These are phyloP conservation scores for Neodiprion virginianus DNA, from an alignment of 1,140 invertebrate species.

Conservation along the genomic window DNA sequence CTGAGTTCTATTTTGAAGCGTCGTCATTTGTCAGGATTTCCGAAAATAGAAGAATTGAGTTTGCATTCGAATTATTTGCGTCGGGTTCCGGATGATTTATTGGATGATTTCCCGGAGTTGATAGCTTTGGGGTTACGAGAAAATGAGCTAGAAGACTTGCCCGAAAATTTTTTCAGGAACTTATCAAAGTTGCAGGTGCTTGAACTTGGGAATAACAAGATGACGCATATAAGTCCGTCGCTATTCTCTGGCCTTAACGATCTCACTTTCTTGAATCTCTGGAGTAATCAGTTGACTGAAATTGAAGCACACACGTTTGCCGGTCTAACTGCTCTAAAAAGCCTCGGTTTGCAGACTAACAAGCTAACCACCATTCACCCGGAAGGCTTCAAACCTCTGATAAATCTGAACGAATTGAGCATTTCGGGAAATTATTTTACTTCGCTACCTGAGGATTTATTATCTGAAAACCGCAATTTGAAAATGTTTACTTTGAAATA, in stretches of 20 bases:
- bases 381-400: slow-evolving; percentile 66
- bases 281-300: slow-evolving; percentile 68
- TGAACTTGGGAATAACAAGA: slow-evolving; percentile 68
- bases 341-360: slow-evolving; percentile 69
- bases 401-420: slow-evolving; percentile 66
- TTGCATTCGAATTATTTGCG: slow-evolving; percentile 61
- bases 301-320: slow-evolving; percentile 66
- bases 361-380: slow-evolving; percentile 64
- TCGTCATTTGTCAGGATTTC: slow-evolving; percentile 62
- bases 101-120: slow-evolving; percentile 65
- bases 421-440: slow-evolving; percentile 68
- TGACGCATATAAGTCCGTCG: slow-evolving; percentile 64
- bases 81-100: slow-evolving; percentile 65
- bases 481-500: slow-evolving; percentile 58
- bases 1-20: slow-evolving; percentile 58
- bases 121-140: slow-evolving; percentile 66
- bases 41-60: slow-evolving; percentile 57
- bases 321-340: slow-evolving; percentile 63
- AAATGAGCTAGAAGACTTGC: slow-evolving; percentile 66
- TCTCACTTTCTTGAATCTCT: slow-evolving; percentile 66
- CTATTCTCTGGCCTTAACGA: slow-evolving; percentile 67
- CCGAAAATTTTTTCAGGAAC: slow-evolving; percentile 56
- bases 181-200: slow-evolving; percentile 65
- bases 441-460: slow-evolving; percentile 66
- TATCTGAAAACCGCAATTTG: slow-evolving; percentile 57